These are phyloP conservation scores for Odocoileus hemionus DNA, from an alignment of 2,113 vertebrate species.

Conservation along the genomic window DNA sequence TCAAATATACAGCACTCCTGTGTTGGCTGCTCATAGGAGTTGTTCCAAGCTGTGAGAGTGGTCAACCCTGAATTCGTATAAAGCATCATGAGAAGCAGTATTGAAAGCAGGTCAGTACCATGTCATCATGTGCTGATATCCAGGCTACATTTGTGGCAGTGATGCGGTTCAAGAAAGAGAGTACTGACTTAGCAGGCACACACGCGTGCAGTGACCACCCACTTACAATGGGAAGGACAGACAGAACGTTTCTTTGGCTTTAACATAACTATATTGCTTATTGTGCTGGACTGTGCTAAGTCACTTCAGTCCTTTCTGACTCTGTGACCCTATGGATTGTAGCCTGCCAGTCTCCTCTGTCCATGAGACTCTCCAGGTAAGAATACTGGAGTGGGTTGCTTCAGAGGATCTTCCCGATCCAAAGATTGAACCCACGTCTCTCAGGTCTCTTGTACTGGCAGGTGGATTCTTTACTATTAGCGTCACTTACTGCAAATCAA, in stretches of 20 bases:
- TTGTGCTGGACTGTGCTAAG: not conserved
- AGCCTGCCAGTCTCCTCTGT: not conserved
- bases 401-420: not conserved
- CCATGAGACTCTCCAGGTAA: not conserved
- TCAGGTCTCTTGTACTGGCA: not conserved
- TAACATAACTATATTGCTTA: not conserved
- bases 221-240: not conserved
- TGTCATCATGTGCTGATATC: not conserved
- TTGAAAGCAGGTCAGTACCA: slow-evolving; percentile 32
- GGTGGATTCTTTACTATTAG: not conserved
- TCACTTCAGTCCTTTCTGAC: not conserved
- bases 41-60: not conserved
- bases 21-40: slow-evolving; percentile 14
- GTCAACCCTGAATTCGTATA: slow-evolving; percentile 21
- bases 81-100: not conserved
- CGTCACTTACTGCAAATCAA: not conserved
- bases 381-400: not conserved
- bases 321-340: not conserved
- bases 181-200: not conserved
- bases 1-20: slow-evolving; percentile 32
- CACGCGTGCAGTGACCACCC: not conserved
- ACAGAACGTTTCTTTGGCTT: not conserved
- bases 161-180: not conserved
- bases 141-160: not conserved
- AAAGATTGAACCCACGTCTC: rapidly evolving